Evolutionary conservation across 1,140 invertebrate species (phyloP).

Genomic region (Neodiprion pinetum): DNA sequence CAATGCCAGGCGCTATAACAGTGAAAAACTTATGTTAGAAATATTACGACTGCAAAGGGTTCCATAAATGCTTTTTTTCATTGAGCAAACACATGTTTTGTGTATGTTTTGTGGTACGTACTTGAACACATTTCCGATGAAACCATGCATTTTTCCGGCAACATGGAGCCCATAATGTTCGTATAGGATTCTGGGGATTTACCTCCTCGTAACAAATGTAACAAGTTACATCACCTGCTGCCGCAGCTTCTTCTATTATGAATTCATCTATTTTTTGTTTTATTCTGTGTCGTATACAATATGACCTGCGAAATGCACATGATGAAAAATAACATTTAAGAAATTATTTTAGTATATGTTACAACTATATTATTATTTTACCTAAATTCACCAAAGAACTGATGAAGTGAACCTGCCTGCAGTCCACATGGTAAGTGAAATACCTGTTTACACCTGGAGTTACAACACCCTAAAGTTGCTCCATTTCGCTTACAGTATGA

Average conservation of each 20-base stretch:
- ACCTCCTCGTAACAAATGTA: slow-evolving; percentile 67
- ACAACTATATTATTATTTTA: slow-evolving; percentile 41
- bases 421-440: slow-evolving; percentile 73
- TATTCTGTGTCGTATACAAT: slow-evolving; percentile 66
- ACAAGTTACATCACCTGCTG: slow-evolving; percentile 52
- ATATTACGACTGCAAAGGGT: background rate
- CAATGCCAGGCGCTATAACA: slow-evolving; percentile 64
- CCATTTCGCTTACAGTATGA: slow-evolving; percentile 66
- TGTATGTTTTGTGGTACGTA: slow-evolving; percentile 36
- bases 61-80: too few species aligned
- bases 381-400: slow-evolving; percentile 70
- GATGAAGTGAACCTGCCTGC: slow-evolving; percentile 63
- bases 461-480: slow-evolving; percentile 70
- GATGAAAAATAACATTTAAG: slow-evolving; percentile 5
- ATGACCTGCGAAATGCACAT: slow-evolving; percentile 62
- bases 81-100: background rate
- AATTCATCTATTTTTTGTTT: slow-evolving; percentile 59
- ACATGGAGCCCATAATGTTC: slow-evolving; percentile 68
- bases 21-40: slow-evolving; percentile 29
- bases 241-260: slow-evolving; percentile 36
- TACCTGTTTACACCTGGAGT: slow-evolving; percentile 61
- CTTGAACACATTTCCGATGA: slow-evolving; percentile 68
- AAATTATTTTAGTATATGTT: slow-evolving; percentile 1
- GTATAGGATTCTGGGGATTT: slow-evolving; percentile 45
- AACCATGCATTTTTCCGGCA: slow-evolving; percentile 70